Percentiles rank a stretch among this genome's conserved stretches.
Evolutionary conservation across 2,113 vertebrate species (phyloP).

Genomic region (Hippoglossus stenolepis): DNA sequence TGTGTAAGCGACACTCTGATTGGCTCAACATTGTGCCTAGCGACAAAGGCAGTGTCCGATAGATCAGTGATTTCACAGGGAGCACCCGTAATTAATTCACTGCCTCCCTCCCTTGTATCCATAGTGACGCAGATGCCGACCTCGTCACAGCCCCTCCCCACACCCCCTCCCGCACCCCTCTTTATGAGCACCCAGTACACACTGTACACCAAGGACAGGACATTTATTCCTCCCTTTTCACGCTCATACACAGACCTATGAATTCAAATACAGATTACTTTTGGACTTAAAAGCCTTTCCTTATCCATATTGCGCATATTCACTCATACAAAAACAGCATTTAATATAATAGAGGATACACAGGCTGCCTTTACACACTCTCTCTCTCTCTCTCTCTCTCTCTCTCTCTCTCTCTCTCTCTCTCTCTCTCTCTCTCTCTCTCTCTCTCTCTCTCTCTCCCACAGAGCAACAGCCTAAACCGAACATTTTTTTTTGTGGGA

Average conservation of each 20-base stretch:
- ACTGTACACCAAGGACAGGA: conserved; percentile 38
- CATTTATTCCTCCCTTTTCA: conserved; percentile 10
- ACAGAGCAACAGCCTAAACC: conserved; percentile 6
- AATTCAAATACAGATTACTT: not conserved
- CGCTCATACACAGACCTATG: not conserved
- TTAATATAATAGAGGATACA: not conserved
- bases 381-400: not conserved
- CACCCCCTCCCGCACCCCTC: conserved; percentile 36
- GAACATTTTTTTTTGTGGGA: conserved; percentile 43
- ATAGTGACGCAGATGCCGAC: conserved; percentile 69
- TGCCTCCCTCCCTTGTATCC: conserved; percentile 58
- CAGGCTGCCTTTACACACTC: not conserved
- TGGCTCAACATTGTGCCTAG: conserved; percentile 66
- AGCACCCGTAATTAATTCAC: conserved; percentile 63
- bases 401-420: not conserved
- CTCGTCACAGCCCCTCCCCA: conserved; percentile 42
- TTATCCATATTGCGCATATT: not conserved
- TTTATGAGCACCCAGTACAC: conserved; percentile 34
- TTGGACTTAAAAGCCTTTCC: not conserved
- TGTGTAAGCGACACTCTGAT: conserved; percentile 56
- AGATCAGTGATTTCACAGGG: conserved; percentile 47
- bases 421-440: not conserved
- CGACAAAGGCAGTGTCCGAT: conserved; percentile 61
- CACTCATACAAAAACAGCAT: not conserved
- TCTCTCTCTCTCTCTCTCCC: not conserved